These are phyloP conservation scores for Perizoma flavofasciatum DNA, from an alignment of 2,888 invertebrate species.

Conservation along the genomic window DNA sequence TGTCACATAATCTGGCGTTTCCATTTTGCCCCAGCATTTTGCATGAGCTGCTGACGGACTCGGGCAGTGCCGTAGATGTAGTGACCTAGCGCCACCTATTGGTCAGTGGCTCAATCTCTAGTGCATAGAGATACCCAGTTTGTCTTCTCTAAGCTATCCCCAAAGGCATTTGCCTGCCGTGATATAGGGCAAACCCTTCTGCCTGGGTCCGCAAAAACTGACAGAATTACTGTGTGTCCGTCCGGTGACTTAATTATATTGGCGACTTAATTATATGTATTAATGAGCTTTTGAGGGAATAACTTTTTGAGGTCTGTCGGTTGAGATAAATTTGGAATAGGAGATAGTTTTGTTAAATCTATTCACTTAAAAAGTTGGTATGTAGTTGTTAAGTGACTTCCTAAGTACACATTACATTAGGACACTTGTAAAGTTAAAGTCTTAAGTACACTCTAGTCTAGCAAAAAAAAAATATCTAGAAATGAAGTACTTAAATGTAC, in stretches of 20 bases:
- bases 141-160: background rate
- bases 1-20: too few relatives aligned
- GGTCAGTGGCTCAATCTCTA: too few relatives aligned
- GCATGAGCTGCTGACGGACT: too few relatives aligned
- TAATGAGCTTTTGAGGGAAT: constrained; percentile 46
- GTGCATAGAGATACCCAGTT: constrained; percentile 3
- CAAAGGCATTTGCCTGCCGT: constrained; percentile 34
- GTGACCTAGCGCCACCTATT: too few relatives aligned
- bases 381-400: too few relatives aligned
- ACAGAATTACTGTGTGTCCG: constrained; percentile 49
- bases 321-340: constrained; percentile 18
- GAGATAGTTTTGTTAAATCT: background rate
- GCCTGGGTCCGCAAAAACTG: constrained; percentile 56
- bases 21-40: too few relatives aligned
- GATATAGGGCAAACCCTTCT: constrained; percentile 50
- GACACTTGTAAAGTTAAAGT: too few relatives aligned
- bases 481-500: too few relatives aligned
- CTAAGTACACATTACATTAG: too few relatives aligned
- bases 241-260: constrained; percentile 53
- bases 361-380: background rate
- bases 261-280: constrained; percentile 38
- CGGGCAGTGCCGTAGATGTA: too few relatives aligned
- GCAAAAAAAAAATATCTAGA: too few relatives aligned
- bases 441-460: too few relatives aligned
- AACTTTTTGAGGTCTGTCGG: constrained; percentile 34